A percentile compares a stretch with the other conserved stretches of the same genome.
Evolutionary conservation across 2,888 invertebrate species (phyloP).

Genomic region (Zeuzera pyrina): DNA sequence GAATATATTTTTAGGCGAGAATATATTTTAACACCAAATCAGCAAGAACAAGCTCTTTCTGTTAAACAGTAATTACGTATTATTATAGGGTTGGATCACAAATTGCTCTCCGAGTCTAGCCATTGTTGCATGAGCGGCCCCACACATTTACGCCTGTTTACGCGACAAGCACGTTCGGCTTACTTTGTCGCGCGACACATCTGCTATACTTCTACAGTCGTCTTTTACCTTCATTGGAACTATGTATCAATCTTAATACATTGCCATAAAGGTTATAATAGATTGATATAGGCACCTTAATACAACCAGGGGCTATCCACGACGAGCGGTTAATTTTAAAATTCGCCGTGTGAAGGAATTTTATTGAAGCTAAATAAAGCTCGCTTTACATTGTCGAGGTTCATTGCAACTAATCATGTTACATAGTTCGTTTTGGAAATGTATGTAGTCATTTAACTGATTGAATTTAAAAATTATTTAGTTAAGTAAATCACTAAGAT

Average conservation of each 20-base stretch:
- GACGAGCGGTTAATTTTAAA: constrained; percentile 47
- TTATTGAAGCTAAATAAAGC: constrained; percentile 43
- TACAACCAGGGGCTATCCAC: constrained; percentile 26
- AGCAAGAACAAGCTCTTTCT: constrained; percentile 30
- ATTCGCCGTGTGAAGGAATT: constrained; percentile 44
- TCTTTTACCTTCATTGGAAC: constrained; percentile 7
- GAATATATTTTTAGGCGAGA: no score
- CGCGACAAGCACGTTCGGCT: constrained; percentile 60
- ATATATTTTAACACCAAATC: no score
- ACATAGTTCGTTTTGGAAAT: no score
- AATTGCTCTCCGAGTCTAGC: constrained; percentile 48
- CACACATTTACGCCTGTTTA: constrained; percentile 66
- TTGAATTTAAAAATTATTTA: no score
- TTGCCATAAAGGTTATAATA: constrained; percentile 23
- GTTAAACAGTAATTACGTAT: constrained; percentile 38
- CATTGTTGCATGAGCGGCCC: constrained; percentile 60
- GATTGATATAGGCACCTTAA: constrained; percentile 4
- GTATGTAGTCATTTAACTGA: no score
- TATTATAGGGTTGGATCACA: constrained; percentile 63
- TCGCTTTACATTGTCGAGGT: constrained; percentile 21
- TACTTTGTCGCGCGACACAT: constrained; percentile 68
- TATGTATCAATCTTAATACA: constrained; percentile 19
- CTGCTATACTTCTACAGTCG: constrained; percentile 25
- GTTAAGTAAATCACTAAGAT: no score
- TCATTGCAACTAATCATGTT: no score